Evolutionary conservation across 2,113 vertebrate species (phyloP).

Genomic region (Sclerurus mexicanus): DNA sequence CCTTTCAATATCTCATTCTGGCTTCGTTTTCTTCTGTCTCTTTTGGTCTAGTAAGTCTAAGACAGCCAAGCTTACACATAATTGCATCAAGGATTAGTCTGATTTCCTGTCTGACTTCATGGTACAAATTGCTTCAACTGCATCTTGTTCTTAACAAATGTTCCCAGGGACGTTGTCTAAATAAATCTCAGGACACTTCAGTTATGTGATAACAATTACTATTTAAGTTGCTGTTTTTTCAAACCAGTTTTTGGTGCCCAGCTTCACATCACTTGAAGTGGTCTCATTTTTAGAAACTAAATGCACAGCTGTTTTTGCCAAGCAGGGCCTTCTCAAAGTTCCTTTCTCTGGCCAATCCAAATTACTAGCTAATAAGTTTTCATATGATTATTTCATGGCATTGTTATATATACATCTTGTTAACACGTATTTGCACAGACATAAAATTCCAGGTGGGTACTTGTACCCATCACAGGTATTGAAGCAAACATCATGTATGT

Average conservation of each 20-base stretch:
- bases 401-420: background rate
- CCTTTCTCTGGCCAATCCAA: background rate
- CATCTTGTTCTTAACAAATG: background rate
- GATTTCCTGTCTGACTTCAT: slow-evolving; percentile 48
- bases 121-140: slow-evolving; percentile 42
- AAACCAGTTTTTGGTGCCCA: background rate
- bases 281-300: background rate
- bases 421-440: background rate
- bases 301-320: background rate
- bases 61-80: slow-evolving; percentile 44
- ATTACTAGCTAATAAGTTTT: background rate
- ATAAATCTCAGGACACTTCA: slow-evolving; percentile 21
- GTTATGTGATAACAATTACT: background rate
- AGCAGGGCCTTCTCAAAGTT: background rate
- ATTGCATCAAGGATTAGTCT: slow-evolving; percentile 62
- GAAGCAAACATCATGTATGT: background rate
- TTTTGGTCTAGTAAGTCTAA: slow-evolving; percentile 59
- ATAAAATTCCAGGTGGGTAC: background rate
- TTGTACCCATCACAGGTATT: background rate
- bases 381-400: background rate
- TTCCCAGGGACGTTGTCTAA: slow-evolving; percentile 6
- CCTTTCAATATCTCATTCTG: slow-evolving; percentile 37
- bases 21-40: slow-evolving; percentile 44
- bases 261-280: background rate
- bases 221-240: background rate